A percentile compares a stretch with the other conserved stretches of the same genome.
These are phyloP conservation scores for Drosophila saltans DNA, from an alignment of 1,140 invertebrate species.

Conservation along the genomic window DNA sequence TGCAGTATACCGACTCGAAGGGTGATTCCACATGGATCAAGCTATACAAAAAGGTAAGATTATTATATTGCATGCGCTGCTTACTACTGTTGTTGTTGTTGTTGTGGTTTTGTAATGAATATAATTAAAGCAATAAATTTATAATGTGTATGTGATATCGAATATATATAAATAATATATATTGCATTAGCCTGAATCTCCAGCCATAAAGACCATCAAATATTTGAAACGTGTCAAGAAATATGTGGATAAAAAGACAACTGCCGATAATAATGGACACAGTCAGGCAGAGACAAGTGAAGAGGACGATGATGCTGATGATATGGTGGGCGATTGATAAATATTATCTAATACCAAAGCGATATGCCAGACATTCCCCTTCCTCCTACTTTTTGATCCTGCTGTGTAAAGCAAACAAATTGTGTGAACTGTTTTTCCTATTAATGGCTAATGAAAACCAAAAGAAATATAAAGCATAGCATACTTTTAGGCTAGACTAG, in stretches of 20 bases:
- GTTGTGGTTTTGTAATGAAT: not conserved
- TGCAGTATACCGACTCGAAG: constrained; percentile 99
- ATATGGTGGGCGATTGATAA: constrained; percentile 84
- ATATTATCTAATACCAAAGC: not conserved
- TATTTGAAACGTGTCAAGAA: constrained; percentile 82
- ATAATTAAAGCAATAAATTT: not conserved
- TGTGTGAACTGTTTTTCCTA: too few relatives aligned
- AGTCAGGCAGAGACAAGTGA: constrained; percentile 65
- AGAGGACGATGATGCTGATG: constrained; percentile 85
- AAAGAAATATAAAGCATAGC: not conserved
- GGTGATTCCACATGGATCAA: constrained; percentile 99
- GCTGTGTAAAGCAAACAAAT: too few relatives aligned
- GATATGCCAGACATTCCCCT: not conserved
- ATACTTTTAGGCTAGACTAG: constrained; percentile 1
- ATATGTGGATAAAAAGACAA: constrained; percentile 81
- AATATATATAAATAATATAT: constrained; percentile 9
- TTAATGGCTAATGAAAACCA: not conserved
- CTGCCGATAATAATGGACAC: constrained; percentile 66
- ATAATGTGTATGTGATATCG: too few relatives aligned
- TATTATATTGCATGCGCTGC: not conserved
- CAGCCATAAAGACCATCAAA: constrained; percentile 81
- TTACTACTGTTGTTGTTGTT: not conserved
- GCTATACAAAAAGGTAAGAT: constrained; percentile 98
- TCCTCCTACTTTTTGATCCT: too few relatives aligned
- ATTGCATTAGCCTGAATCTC: constrained; percentile 71